A percentile compares a stretch with the other conserved stretches of the same genome.
Conservation (phyloP, 2,888 invertebrate genomes). For the Brachyptera risi region DNA sequence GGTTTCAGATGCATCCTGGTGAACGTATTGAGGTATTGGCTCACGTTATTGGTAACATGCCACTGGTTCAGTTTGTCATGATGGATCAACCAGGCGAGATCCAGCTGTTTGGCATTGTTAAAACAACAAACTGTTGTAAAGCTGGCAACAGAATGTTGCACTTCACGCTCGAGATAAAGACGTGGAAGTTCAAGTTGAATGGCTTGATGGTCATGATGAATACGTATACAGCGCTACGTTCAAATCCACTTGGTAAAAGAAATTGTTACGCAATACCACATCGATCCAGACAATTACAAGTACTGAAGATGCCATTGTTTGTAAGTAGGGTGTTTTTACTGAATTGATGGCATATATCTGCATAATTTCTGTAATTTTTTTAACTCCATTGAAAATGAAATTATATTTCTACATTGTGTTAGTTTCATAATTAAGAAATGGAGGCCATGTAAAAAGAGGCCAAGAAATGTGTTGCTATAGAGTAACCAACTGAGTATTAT, state of each 20-base stretch:
- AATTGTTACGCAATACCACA: constrained; percentile 10
- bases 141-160: constrained; percentile 13
- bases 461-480: no score
- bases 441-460: no score
- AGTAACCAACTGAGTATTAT: no score
- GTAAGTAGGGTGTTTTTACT: no score
- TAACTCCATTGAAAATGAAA: no score
- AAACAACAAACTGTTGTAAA: constrained; percentile 7
- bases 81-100: neutral
- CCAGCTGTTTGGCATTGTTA: neutral
- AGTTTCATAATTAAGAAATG: no score
- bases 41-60: neutral
- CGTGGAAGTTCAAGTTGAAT: neutral
- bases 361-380: no score
- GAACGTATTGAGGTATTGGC: constrained; percentile 15
- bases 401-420: no score
- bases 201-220: neutral
- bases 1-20: constrained; percentile 13
- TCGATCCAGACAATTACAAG: constrained; percentile 17
- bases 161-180: neutral
- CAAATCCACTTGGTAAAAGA: constrained; percentile 2
- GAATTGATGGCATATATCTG: no score
- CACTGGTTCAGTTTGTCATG: neutral
- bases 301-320: neutral
- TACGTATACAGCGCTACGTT: neutral